phyloP scores from a whole-genome alignment of 2,113 vertebrate genomes.

The western clawed frog (Xenopus tropicalis) region UCB_Xtro_10.0 CM004450.2:85052501-85053000 shows the following conservation, averaged over 20 bases:
- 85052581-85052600: constrained; percentile 32
- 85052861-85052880: too few relatives aligned
- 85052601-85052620: constrained; percentile 22
- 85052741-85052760: neutral
- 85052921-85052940: too few relatives aligned
- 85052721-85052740: neutral
- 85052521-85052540: constrained; percentile 20
- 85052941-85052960: too few relatives aligned
- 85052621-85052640: constrained; percentile 20
- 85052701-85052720: neutral
- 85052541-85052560: constrained; percentile 28
- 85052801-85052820: too few relatives aligned
- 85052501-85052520: constrained; percentile 39
- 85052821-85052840: too few relatives aligned
- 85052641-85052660: constrained; percentile 25
- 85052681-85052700: constrained; percentile 6
- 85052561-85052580: constrained; percentile 33
- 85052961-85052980: too few relatives aligned
- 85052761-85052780: neutral
- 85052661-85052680: constrained; percentile 15
- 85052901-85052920: too few relatives aligned
- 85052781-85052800: too few relatives aligned
- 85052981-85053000: too few relatives aligned
- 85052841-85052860: too few relatives aligned
- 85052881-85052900: too few relatives aligned